Base-by-base conservation (phyloP, 2,888 invertebrate genomes). In the Ophonus ardosiacus region DNA sequence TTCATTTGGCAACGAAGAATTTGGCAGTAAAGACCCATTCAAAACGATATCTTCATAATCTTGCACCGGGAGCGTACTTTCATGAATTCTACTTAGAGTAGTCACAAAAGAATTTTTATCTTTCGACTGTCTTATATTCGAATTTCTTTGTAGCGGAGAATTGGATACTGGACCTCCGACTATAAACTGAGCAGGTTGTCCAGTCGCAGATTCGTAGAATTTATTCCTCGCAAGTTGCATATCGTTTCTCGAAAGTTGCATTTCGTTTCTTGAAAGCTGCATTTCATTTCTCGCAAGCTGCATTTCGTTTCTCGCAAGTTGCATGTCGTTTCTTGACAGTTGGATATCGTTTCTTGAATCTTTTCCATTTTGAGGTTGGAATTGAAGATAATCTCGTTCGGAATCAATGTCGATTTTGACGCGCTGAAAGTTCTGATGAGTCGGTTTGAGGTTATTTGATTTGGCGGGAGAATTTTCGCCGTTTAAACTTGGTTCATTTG, bases 1-100 rank as follows among this genome's bases (percentile, higher is more conserved):
- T 38, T 81, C 68, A 7, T 91, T 90, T n/a, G 89, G 91, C 43
- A 90, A 90, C 7, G 91, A 89, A 56, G 91, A 90, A 21, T 90
- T 90, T 3, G 91, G 90, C 7, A 90, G 88, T 15, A 91, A 90
- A 10, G 92, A 90, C 63, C 93, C 93, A 87, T 93, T 93, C 85
- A 90, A 92, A 59, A 92, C 87, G 0, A 91, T 92, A 82, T 89
- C 87, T 86, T 92, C 91, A 86, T 89, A 90, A 86, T 90, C 91
- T 65, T 85, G 43, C 43, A 65, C 81, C 38, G 84, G 76, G n/a
- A 74, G 51, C n/a, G 85, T 43, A 86, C 91, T 91, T 88, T 94
- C 95, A 86, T 94, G 94, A 90, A 95, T 95, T 88, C 94, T 93
- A 57, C 93, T 93, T 80, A 95, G 89, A 0, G 94, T 94, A 76